Conservation (phyloP, 2,797 vertebrate species). For the Lithobates pipiens region DNA sequence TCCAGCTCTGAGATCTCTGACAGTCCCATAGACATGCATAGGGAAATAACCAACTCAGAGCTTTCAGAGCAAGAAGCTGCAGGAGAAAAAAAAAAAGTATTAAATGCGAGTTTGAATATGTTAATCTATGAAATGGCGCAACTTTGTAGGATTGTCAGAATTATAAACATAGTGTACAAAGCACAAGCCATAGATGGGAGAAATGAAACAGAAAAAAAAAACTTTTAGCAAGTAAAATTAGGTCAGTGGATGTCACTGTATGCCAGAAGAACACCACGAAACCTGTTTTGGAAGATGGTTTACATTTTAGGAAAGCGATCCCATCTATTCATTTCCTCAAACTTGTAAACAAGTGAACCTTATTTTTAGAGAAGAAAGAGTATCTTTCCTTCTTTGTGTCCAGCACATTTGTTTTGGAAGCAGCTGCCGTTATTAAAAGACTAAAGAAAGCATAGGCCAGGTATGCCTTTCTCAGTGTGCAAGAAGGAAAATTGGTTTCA, state of each 20-base stretch:
- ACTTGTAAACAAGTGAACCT: not conserved
- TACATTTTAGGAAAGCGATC: not conserved
- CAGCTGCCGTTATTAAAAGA: conserved; percentile 7
- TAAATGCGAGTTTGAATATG: not conserved
- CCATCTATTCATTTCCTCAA: not conserved
- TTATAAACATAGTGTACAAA: no score
- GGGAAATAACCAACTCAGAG: no score
- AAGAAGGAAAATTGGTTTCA: conserved; percentile 27
- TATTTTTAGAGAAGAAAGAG: conserved; percentile 17
- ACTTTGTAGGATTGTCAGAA: not conserved
- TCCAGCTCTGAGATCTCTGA: no score
- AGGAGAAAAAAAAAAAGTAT: not conserved
- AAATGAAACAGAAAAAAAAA: not conserved
- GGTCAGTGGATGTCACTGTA: not conserved
- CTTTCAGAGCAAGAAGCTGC: no score
- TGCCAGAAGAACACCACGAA: no score
- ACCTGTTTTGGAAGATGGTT: not conserved
- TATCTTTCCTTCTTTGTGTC: conserved; percentile 7
- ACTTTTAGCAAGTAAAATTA: no score
- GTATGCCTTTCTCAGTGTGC: conserved; percentile 18
- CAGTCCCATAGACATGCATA: no score
- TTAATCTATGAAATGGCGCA: not conserved
- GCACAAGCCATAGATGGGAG: not conserved
- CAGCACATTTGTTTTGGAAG: conserved; percentile 29
- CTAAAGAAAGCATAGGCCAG: conserved; percentile 6